Percentiles rank a stretch among this genome's conserved stretches.
Conservation (phyloP, 2,113 vertebrate species). For the Labrus mixtus region DNA sequence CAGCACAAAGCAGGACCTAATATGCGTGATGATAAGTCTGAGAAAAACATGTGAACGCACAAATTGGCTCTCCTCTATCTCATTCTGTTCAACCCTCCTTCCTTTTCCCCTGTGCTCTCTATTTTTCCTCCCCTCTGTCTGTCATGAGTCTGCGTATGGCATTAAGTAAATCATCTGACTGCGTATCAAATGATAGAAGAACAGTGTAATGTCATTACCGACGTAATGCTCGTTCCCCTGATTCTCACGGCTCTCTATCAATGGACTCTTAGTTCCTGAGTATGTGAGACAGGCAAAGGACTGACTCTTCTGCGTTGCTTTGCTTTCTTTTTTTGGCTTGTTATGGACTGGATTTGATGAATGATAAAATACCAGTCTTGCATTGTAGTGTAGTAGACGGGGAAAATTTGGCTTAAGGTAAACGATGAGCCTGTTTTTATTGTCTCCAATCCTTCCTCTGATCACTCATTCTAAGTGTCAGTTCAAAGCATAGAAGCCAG, state of each 20-base stretch:
- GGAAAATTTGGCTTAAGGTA: too few species aligned
- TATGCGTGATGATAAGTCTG: constrained; percentile 69
- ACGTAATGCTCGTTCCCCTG: background rate
- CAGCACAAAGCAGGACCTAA: constrained; percentile 69
- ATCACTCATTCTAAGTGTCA: background rate
- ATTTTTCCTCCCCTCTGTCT: constrained; percentile 14
- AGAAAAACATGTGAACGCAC: constrained; percentile 64
- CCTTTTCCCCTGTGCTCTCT: background rate
- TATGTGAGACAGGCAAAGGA: constrained; percentile 6
- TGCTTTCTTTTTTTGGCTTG: background rate
- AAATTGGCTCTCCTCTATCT: constrained; percentile 38
- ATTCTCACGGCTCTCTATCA: constrained; percentile 47
- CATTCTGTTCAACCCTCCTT: background rate
- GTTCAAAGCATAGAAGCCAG: background rate
- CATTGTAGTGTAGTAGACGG: background rate
- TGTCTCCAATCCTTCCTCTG: background rate
- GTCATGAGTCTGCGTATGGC: constrained; percentile 31
- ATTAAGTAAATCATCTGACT: constrained; percentile 60
- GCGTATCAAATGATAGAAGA: constrained; percentile 33
- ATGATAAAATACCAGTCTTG: background rate
- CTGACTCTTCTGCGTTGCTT: background rate
- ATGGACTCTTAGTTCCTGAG: constrained; percentile 19
- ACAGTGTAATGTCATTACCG: constrained; percentile 41
- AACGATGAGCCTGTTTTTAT: background rate
- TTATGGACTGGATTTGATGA: background rate